Percentiles rank a stretch among this genome's conserved stretches.
These are phyloP conservation scores for Cylloceria caligata DNA, from an alignment of 2,888 invertebrate species.

Conservation along the genomic window DNA sequence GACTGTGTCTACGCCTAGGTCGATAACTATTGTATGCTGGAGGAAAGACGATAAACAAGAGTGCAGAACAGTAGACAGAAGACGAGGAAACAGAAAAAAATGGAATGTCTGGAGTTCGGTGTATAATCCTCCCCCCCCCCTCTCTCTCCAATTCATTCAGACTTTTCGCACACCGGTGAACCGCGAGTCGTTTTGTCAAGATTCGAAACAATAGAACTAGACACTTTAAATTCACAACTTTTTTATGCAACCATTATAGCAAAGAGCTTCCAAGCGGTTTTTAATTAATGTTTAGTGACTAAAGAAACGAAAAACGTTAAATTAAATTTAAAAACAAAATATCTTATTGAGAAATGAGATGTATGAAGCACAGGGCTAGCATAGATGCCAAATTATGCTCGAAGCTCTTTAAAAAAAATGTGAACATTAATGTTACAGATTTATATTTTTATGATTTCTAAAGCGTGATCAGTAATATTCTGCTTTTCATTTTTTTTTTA, in stretches of 20 bases:
- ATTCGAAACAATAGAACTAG: slow-evolving; percentile 44
- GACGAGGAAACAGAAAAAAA: slow-evolving; percentile 31
- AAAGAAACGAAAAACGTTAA: background rate
- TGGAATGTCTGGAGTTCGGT: slow-evolving; percentile 55
- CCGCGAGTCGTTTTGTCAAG: slow-evolving; percentile 37
- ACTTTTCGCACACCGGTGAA: slow-evolving; percentile 39
- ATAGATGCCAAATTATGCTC: background rate
- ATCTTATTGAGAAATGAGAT: background rate
- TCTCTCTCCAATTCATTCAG: slow-evolving; percentile 29
- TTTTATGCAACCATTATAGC: slow-evolving; percentile 11
- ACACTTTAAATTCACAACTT: slow-evolving; percentile 17
- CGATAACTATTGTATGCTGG: background rate
- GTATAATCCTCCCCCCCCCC: slow-evolving; percentile 45
- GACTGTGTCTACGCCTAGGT: slow-evolving; percentile 11
- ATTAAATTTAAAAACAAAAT: background rate
- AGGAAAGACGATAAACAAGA: slow-evolving; percentile 33
- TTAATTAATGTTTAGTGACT: background rate
- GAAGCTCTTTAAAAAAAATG: background rate
- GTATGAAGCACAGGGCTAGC: background rate
- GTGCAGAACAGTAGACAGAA: slow-evolving; percentile 24
- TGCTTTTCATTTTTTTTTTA: too few species aligned
- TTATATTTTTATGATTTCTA: background rate
- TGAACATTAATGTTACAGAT: background rate
- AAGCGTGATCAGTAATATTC: background rate
- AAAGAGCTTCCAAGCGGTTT: background rate